Percentiles rank a stretch among this genome's conserved stretches.
These are phyloP conservation scores for Sitta carolinensis DNA, from an alignment of 2,797 vertebrate species.

Conservation along the genomic window DNA sequence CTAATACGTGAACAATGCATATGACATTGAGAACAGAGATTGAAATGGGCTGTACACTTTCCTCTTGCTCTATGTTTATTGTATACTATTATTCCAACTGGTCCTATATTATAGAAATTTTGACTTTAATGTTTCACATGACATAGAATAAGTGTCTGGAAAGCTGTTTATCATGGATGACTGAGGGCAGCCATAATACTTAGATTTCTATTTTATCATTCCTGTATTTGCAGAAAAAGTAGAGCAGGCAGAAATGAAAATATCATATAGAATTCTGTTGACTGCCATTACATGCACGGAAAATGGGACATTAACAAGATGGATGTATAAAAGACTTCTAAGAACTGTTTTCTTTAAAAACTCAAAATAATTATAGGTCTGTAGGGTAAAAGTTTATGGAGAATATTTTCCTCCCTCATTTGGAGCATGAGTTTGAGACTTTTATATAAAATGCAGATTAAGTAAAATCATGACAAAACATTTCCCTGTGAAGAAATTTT, in stretches of 20 bases:
- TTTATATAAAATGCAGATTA: background rate
- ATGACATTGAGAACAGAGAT: background rate
- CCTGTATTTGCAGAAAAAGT: background rate
- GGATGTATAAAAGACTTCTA: background rate
- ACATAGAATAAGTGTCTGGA: background rate
- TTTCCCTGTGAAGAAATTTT: background rate
- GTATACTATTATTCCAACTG: background rate
- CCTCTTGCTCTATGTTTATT: background rate
- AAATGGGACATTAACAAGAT: background rate
- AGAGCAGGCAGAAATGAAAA: background rate
- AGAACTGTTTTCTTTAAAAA: background rate
- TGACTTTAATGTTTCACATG: background rate
- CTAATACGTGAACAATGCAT: background rate
- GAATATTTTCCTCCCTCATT: background rate
- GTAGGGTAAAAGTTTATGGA: background rate
- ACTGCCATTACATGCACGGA: background rate
- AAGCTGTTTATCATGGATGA: background rate
- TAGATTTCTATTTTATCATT: background rate
- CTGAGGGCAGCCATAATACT: background rate
- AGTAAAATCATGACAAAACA: background rate
- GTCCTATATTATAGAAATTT: background rate
- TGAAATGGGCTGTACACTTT: background rate
- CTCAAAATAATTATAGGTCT: background rate
- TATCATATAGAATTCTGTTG: background rate
- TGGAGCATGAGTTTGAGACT: background rate